Evolutionary conservation across 2,113 vertebrate genomes (phyloP).

Genomic region (Pterocles burchelli): DNA sequence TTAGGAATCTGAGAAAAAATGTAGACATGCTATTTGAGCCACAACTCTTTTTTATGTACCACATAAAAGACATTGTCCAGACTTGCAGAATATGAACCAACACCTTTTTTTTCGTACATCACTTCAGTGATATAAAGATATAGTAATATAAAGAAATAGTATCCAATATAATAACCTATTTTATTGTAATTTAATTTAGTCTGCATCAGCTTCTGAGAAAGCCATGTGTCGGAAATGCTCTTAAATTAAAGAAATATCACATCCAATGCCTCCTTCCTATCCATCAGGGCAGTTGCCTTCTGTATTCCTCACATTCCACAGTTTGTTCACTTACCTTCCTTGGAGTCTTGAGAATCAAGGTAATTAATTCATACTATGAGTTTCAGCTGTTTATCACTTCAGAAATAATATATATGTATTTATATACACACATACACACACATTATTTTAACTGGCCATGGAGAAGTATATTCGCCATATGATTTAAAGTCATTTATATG

Average conservation of each 20-base stretch:
- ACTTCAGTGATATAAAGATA: neutral
- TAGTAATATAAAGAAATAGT: neutral
- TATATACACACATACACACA: neutral
- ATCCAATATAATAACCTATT: neutral
- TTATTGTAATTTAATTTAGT: neutral
- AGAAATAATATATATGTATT: neutral
- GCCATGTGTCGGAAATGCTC: neutral
- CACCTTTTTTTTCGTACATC: neutral
- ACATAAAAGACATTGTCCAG: neutral
- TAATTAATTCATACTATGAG: neutral
- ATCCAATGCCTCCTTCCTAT: neutral
- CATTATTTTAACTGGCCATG: neutral
- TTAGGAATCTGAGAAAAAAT: neutral
- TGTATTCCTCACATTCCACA: neutral
- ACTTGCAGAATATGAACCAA: neutral
- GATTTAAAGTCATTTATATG: neutral
- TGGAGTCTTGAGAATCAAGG: neutral
- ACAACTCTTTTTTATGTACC: neutral
- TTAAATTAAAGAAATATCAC: neutral
- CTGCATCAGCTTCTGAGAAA: neutral
- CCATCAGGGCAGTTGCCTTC: neutral
- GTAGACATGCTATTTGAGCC: neutral
- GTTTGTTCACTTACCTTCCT: neutral
- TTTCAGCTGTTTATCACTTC: conserved; percentile 3
- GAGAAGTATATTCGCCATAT: neutral